Percentiles rank a stretch among this genome's conserved stretches.
These are phyloP conservation scores for Pollenia griseotomentosa DNA, from an alignment of 2,888 invertebrate species.

Conservation along the genomic window DNA sequence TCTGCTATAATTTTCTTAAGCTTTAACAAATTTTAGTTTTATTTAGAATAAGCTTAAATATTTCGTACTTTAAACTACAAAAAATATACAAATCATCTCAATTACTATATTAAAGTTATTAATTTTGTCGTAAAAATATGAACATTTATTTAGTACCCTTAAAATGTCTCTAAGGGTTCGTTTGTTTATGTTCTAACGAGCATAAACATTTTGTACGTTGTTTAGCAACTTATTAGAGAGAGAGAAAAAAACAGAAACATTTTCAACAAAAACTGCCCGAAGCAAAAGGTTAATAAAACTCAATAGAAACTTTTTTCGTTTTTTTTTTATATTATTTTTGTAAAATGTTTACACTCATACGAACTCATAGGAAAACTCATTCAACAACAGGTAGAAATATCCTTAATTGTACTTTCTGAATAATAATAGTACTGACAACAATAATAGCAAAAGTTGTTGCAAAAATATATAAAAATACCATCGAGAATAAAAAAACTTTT, in stretches of 20 bases:
- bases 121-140: neutral
- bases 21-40: no score
- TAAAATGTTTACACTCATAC: conserved; percentile 14
- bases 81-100: neutral
- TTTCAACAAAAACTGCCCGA: conserved; percentile 63
- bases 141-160: neutral
- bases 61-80: neutral
- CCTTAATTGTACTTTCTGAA: conserved; percentile 19
- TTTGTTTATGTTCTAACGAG: conserved; percentile 44
- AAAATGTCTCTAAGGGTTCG: conserved; percentile 54
- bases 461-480: conserved; percentile 65
- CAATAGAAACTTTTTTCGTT: conserved; percentile 63
- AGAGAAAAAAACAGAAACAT: conserved; percentile 35
- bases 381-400: conserved; percentile 65
- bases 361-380: conserved; percentile 10
- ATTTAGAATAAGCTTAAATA: neutral
- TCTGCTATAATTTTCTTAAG: no score
- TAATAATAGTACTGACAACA: conserved; percentile 29
- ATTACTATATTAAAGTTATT: neutral
- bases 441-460: conserved; percentile 22
- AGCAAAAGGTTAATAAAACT: conserved; percentile 73
- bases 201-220: conserved; percentile 31
- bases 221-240: conserved; percentile 61
- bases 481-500: conserved; percentile 65
- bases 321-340: neutral